These are phyloP conservation scores for Glomeris maerens DNA, from an alignment of 1,140 invertebrate species.

Conservation along the genomic window DNA sequence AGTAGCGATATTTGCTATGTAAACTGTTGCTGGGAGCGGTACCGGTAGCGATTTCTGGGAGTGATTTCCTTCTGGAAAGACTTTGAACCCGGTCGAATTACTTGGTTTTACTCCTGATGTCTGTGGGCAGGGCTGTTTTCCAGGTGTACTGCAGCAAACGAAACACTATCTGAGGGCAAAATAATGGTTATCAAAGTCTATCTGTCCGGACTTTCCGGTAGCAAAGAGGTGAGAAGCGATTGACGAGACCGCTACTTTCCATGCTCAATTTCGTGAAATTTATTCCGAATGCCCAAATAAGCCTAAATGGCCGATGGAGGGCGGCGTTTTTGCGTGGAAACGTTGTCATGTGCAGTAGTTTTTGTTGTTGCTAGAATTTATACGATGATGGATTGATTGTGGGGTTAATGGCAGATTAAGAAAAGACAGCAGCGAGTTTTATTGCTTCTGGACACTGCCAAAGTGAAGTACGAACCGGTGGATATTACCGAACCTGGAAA, in stretches of 20 bases:
- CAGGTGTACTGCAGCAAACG: no score
- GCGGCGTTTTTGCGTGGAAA: neutral
- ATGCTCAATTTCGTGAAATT: neutral
- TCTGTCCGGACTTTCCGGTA: neutral
- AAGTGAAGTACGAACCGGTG: constrained; percentile 68
- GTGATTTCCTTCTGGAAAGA: no score
- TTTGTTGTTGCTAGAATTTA: neutral
- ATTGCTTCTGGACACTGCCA: constrained; percentile 81
- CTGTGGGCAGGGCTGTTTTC: no score
- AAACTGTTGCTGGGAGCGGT: no score
- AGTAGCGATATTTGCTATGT: no score
- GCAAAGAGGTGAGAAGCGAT: neutral
- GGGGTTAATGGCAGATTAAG: constrained; percentile 57
- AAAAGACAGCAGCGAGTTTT: constrained; percentile 80
- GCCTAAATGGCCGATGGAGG: neutral
- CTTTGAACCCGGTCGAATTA: no score
- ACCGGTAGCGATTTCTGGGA: no score
- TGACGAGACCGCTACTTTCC: neutral
- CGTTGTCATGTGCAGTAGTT: neutral
- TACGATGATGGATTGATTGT: no score
- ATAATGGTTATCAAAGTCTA: constrained; percentile 5
- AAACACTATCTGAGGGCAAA: no score
- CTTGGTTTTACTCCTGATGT: no score
- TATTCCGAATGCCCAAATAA: neutral
- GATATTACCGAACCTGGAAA: constrained; percentile 85